Conservation (phyloP, 2,797 vertebrate genomes). For the Sebastes hopkinsi region DNA sequence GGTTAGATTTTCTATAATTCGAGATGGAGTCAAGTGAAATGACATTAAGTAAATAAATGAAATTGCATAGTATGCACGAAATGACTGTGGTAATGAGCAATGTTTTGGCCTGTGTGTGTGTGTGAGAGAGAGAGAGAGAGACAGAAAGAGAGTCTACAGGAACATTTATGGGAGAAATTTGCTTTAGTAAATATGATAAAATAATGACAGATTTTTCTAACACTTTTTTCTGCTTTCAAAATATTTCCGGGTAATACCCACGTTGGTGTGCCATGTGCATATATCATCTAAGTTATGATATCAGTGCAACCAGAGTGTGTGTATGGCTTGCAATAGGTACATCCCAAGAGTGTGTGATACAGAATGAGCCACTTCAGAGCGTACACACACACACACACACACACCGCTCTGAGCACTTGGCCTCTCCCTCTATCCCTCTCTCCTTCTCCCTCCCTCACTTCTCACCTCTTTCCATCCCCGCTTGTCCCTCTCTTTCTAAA, state of each 20-base stretch:
- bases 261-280: neutral
- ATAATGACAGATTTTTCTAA: neutral
- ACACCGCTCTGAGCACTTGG: constrained; percentile 62
- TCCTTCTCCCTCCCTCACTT: constrained; percentile 66
- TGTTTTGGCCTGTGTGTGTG: neutral
- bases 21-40: constrained; percentile 44
- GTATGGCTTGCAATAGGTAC: constrained; percentile 18
- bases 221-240: neutral
- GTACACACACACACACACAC: constrained; percentile 22
- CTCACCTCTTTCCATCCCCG: constrained; percentile 49
- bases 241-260: neutral
- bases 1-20: constrained; percentile 43
- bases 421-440: constrained; percentile 68
- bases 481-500: constrained; percentile 54
- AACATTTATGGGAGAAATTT: constrained; percentile 1
- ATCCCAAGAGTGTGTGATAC: constrained; percentile 33
- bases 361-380: constrained; percentile 66
- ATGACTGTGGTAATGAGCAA: neutral
- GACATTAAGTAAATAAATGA: constrained; percentile 60
- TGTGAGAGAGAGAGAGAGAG: neutral
- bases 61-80: constrained; percentile 29
- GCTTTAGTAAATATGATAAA: constrained; percentile 1
- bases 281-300: constrained; percentile 29
- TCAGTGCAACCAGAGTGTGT: constrained; percentile 25
- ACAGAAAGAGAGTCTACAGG: neutral